Conservation (phyloP, 1,140 invertebrate species). For the Calycopis cecrops region DNA sequence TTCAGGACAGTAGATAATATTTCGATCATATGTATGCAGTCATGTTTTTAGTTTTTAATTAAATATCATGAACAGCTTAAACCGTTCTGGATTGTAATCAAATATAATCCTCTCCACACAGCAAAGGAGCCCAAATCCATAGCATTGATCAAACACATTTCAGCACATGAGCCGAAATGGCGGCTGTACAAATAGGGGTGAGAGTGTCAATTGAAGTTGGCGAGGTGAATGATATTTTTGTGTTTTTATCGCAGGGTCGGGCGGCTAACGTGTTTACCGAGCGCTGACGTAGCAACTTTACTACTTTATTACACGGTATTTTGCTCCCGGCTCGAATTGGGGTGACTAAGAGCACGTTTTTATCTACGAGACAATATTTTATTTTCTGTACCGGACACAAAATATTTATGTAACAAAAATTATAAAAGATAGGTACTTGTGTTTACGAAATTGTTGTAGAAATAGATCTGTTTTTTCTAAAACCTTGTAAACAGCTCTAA, state of each 20-base stretch:
- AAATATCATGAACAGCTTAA: too few species aligned
- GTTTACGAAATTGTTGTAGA: too few species aligned
- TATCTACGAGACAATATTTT: neutral
- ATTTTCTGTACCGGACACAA: neutral
- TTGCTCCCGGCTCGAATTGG: conserved; percentile 5
- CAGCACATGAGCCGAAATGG: conserved; percentile 28
- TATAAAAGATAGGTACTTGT: too few species aligned
- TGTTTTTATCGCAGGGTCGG: conserved; percentile 32
- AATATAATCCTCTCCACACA: too few species aligned
- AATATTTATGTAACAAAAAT: neutral
- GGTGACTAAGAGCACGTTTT: conserved; percentile 23
- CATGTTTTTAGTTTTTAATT: too few species aligned
- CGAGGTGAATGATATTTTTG: conserved; percentile 15
- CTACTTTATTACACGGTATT: conserved; percentile 57
- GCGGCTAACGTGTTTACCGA: conserved; percentile 34
- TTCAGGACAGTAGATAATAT: too few species aligned
- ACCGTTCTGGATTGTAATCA: too few species aligned
- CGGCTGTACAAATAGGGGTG: conserved; percentile 41
- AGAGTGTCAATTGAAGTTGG: conserved; percentile 36
- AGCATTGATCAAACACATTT: too few species aligned
- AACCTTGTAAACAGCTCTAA: too few species aligned
- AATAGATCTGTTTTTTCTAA: too few species aligned
- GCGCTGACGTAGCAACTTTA: conserved; percentile 47
- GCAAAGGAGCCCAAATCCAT: too few species aligned
- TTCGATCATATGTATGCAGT: too few species aligned